Evolutionary conservation across 2,113 vertebrate species (phyloP).

Genomic region (Plecotus auritus): DNA sequence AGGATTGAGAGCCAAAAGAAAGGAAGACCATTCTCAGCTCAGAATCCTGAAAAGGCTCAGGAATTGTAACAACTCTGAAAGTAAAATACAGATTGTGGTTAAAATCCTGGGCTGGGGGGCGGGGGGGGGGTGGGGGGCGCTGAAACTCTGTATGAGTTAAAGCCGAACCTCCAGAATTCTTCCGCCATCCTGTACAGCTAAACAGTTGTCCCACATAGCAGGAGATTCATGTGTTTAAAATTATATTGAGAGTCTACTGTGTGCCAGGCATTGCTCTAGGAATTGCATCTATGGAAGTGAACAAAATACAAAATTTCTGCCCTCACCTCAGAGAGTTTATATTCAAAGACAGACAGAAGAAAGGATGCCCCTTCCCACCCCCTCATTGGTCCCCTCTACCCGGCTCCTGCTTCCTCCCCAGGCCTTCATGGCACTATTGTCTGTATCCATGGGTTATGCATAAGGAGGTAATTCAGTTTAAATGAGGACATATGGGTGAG

Average conservation of each 20-base stretch:
- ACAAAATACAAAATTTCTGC: background rate
- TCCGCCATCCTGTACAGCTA: background rate
- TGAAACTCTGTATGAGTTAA: background rate
- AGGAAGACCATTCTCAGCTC: background rate
- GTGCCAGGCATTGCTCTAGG: background rate
- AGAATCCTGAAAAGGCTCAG: background rate
- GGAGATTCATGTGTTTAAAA: background rate
- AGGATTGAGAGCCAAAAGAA: background rate
- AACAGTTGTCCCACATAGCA: background rate
- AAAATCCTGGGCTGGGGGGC: background rate
- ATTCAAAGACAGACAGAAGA: background rate
- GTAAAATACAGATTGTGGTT: background rate
- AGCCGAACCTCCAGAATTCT: background rate
- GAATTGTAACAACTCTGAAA: background rate
- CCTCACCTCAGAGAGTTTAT: background rate
- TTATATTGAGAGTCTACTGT: too few relatives aligned
- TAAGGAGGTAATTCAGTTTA: background rate
- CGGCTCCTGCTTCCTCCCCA: too few relatives aligned
- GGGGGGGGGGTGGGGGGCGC: too few relatives aligned
- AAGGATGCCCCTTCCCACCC: background rate
- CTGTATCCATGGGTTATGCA: background rate
- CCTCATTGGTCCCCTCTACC: too few relatives aligned
- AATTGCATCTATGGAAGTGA: background rate
- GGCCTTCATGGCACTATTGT: too few relatives aligned
- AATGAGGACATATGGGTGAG: background rate